phyloP scores from a whole-genome alignment of 2,888 invertebrate species.

The Cantharis rustica region DNA sequence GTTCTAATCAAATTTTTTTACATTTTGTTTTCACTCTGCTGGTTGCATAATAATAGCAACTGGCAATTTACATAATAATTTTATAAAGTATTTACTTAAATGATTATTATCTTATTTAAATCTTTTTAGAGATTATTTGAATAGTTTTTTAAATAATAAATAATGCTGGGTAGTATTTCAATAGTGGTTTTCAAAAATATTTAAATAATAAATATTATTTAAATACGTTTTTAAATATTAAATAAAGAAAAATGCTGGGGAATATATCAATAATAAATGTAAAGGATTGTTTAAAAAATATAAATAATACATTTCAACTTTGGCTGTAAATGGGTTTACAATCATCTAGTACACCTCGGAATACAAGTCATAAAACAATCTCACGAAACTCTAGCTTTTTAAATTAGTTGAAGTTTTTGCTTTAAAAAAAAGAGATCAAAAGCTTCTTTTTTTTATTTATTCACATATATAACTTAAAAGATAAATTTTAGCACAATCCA shows the following conservation, averaged over 20 bases:
- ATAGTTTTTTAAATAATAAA: too few relatives aligned
- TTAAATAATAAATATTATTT: neutral
- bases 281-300: neutral
- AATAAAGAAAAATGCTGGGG: neutral
- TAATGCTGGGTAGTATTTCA: neutral
- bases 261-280: neutral
- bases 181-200: neutral
- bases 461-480: neutral
- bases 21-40: neutral
- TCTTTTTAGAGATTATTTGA: too few relatives aligned
- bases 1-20: neutral
- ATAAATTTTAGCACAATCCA: neutral
- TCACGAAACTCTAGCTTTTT: neutral
- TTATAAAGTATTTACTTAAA: too few relatives aligned
- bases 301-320: neutral
- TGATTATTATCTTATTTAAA: too few relatives aligned
- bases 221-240: too few relatives aligned
- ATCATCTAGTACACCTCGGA: neutral
- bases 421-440: neutral
- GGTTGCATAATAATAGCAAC: too few relatives aligned
- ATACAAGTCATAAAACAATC: neutral
- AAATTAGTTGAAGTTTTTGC: neutral
- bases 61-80: too few relatives aligned
- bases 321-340: neutral
- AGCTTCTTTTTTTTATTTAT: neutral